Evolutionary conservation across 2,888 invertebrate species (phyloP), one percentile per base, ranked within the genome.

Genomic region (Diarsia dahlii): DNA sequence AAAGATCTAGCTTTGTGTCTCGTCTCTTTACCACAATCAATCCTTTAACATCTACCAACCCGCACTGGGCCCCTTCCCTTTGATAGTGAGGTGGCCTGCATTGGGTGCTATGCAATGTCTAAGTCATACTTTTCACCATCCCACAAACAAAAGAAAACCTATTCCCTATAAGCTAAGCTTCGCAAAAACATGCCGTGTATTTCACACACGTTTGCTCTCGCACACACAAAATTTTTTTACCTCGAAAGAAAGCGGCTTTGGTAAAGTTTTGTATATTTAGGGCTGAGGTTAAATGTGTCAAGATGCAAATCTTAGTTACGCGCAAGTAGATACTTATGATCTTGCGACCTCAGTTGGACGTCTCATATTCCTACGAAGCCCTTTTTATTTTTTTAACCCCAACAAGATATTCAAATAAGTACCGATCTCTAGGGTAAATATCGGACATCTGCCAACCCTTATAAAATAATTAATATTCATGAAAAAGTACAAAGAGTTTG

Each of bases 391-490:
- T 77, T 74, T 64, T 54, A 58, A 58, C 54, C 56, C 69, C 34
- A 60, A 75, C 66, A 78, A 77, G 66, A 76, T 79, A 81, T 80
- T 82, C 77, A 80, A 86, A 84, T 78, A 82, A 77, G 65, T 69
- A 74, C 71, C 69, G 65, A 77, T 81, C 76, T 76, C 80, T 74
- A 48, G 79, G 69, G 76, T 75, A 68, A 81, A 83, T 78, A 80
- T 81, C 78, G 81, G 72, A 80, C 81, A 80, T 78, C 88, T 81
- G 81, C 76, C 72, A 83, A 79, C 78, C 77, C 73, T 85, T 87
- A 69, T 73, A 81, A 83, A 84, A 80, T 81, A 83, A 88, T 85
- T 85, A 85, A 87, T 87, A 88, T 87, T 87, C 88, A 88, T 85
- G 78, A 85, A 87, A 84, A 83, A 84, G 73, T 72, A 80, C 69